These are phyloP conservation scores for Agelaius phoeniceus DNA, from an alignment of 2,113 vertebrate genomes.

Conservation along the genomic window DNA sequence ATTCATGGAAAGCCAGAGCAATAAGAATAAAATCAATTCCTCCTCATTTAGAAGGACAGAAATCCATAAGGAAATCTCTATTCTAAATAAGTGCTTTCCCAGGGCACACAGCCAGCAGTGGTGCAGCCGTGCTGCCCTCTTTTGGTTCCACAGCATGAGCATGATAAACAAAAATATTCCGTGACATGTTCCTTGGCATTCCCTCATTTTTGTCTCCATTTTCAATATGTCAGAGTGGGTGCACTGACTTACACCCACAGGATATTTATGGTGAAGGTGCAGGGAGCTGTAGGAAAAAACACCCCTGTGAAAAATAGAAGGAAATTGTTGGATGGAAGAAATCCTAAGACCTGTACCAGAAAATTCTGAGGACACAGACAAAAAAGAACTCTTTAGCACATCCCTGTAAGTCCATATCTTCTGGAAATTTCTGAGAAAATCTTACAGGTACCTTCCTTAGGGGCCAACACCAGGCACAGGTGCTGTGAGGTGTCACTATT, in stretches of 20 bases:
- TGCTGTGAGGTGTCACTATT: background rate
- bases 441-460: background rate
- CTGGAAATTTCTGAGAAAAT: background rate
- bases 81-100: background rate
- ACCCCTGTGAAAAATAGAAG: background rate
- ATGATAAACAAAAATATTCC: background rate
- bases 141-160: background rate
- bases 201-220: background rate
- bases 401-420: background rate
- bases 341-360: background rate
- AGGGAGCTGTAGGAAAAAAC: background rate
- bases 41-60: background rate
- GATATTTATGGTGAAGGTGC: background rate
- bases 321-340: background rate
- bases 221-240: background rate
- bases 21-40: background rate
- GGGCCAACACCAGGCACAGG: background rate
- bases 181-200: background rate
- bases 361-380: background rate
- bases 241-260: background rate
- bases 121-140: slow-evolving; percentile 57
- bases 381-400: background rate
- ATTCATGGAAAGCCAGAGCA: background rate
- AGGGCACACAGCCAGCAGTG: rapidly evolving
- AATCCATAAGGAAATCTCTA: background rate